Conservation (phyloP, 2,888 invertebrate species). For the Zygaena filipendulae region DNA sequence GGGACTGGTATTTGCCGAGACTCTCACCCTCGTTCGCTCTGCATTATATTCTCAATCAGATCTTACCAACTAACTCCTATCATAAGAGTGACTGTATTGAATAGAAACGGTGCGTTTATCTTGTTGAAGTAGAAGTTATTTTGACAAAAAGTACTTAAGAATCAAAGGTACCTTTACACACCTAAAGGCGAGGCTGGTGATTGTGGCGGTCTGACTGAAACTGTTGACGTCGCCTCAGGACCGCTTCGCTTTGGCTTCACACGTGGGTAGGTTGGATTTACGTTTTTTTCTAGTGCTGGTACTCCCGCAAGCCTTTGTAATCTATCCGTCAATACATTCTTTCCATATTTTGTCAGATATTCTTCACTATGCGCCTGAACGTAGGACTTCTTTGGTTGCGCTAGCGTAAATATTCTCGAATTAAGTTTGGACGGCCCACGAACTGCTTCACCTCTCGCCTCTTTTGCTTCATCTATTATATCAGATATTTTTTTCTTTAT, state of each 20-base stretch:
- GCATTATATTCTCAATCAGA: too few relatives aligned
- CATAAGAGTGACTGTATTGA: too few relatives aligned
- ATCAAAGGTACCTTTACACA: slow-evolving; percentile 64
- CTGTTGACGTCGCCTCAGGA: slow-evolving; percentile 16
- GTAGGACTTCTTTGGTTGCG: slow-evolving; percentile 47
- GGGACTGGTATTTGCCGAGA: slow-evolving; percentile 26
- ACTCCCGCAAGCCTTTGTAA: slow-evolving; percentile 26
- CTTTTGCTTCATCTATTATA: slow-evolving; percentile 49
- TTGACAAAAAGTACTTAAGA: too few relatives aligned
- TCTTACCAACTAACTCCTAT: too few relatives aligned
- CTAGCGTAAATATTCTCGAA: slow-evolving; percentile 41
- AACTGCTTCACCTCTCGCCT: slow-evolving; percentile 56
- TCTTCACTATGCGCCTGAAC: slow-evolving; percentile 42
- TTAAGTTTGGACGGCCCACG: slow-evolving; percentile 39
- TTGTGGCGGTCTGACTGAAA: slow-evolving; percentile 21
- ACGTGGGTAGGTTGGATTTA: slow-evolving; percentile 13
- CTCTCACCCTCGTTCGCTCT: slow-evolving; percentile 20
- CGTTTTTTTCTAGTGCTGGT: slow-evolving; percentile 17
- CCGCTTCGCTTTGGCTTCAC: slow-evolving; percentile 20
- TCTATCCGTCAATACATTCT: slow-evolving; percentile 29
- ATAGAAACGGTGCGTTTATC: too few relatives aligned
- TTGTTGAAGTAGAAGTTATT: too few relatives aligned
- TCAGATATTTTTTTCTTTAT: slow-evolving; percentile 34
- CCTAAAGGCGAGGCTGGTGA: slow-evolving; percentile 33
- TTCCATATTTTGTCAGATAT: slow-evolving; percentile 32